Base-by-base conservation (phyloP, 2,888 invertebrate genomes). In the Tortricodes alternella region DNA sequence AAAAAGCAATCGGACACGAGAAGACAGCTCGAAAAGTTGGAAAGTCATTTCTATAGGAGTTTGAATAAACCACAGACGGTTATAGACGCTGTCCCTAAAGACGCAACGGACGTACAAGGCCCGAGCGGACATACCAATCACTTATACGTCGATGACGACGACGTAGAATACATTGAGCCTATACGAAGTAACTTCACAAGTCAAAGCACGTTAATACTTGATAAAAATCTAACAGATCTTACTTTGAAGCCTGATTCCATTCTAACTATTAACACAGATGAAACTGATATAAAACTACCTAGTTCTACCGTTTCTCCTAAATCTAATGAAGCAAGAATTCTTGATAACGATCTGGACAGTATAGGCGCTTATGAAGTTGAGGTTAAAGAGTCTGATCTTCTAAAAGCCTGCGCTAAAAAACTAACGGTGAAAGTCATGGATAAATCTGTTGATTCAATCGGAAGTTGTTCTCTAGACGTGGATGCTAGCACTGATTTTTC, bases 401-500 rank as follows among this genome's bases (percentile, higher is more conserved):
- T 84, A 32, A 86, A 84, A 60, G 76, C 74, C 32, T 70, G 78
- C 53, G 64, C 74, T 0, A 90, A 86, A 60, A 80, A 88, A 38
- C 68, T 90, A 41, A 85, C 86, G 2, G 91, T 91, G 5, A 91
- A 92, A 84, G 89, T 89, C 61, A 95, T 95, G 95, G 95, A 95
- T 88, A 93, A 93, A 68, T 95, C 95, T 19, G 93, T 95, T 85
- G 96, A 96, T 84, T 96, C 96, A 53, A 96, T 96, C 73, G 96
- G 96, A 71, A 95, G 95, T 89, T 96, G 96, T 88, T 96, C 96
- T 67, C 91, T 96, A 74, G 96, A 96, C 84, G 95, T 95, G 83
- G 96, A 96, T 76, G 94, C 94, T 56, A 93, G 94, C 74, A 93
- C 93, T 60, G 94, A 94, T 74, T 92, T 94, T 74, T 93, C 94